Conservation (phyloP, 2,888 invertebrate genomes). For the Cartodere bifasciata region DNA sequence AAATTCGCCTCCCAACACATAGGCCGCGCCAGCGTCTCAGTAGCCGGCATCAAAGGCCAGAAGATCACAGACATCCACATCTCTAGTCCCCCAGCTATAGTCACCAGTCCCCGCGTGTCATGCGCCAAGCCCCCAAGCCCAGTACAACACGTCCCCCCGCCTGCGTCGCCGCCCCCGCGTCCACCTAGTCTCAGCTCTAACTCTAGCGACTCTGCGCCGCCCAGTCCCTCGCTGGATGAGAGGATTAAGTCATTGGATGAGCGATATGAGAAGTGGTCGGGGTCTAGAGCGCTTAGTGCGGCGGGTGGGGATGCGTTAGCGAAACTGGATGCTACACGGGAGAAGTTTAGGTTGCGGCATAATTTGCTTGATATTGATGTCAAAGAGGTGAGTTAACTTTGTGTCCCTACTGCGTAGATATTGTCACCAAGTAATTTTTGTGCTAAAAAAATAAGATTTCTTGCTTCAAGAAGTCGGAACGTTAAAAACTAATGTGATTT, state of each 20-base stretch:
- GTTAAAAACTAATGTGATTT: no score
- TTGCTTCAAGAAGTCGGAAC: no score
- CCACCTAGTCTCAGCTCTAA: constrained; percentile 67
- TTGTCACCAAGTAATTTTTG: no score
- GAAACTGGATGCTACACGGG: constrained; percentile 41
- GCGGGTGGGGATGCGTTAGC: constrained; percentile 40
- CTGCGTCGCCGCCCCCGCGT: constrained; percentile 52
- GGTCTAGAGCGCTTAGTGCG: constrained; percentile 48
- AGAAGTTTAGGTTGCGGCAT: constrained; percentile 48
- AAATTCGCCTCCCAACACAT: constrained; percentile 58
- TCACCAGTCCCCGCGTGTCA: constrained; percentile 31
- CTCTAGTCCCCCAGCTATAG: constrained; percentile 35
- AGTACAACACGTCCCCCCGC: constrained; percentile 35
- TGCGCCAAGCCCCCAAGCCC: constrained; percentile 34
- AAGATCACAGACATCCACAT: constrained; percentile 27
- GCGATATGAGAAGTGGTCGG: constrained; percentile 84
- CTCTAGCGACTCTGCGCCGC: constrained; percentile 54
- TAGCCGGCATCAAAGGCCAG: constrained; percentile 34
- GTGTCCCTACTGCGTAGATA: constrained; percentile 11
- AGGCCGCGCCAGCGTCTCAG: constrained; percentile 28
- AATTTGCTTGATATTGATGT: constrained; percentile 69
- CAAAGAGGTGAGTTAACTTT: constrained; percentile 38
- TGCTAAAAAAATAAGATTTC: no score
- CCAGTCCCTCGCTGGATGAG: constrained; percentile 76
- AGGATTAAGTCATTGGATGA: constrained; percentile 86